Evolutionary conservation across 2,888 invertebrate species (phyloP), one percentile per base, ranked within the genome.

Genomic region (Lypha dubia): DNA sequence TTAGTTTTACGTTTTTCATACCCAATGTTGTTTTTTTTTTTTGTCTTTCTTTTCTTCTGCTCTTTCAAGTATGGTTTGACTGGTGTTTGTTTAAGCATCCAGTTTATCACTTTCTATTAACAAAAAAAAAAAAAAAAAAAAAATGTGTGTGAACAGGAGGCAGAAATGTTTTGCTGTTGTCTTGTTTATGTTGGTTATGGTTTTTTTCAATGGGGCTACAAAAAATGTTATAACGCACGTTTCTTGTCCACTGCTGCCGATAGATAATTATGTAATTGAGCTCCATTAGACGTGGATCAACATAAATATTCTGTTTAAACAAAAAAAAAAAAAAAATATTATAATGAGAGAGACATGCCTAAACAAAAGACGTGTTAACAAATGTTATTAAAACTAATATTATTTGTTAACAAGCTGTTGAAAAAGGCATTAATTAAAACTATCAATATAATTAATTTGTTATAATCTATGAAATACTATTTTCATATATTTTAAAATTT

Each of bases 191-290:
- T 24, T 73, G 73, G 15, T 60, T n/a, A n/a, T n/a, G n/a, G n/a
- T n/a, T n/a, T n/a, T n/a, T n/a, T n/a, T n/a, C n/a, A n/a, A n/a
- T n/a, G n/a, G n/a, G n/a, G n/a, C n/a, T n/a, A n/a, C n/a, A n/a
- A n/a, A 38, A 77, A 68, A 49, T 68, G 60, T 68, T 77, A 73
- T 28, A 62, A 74, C 65, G 77, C 79, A 79, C 79, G 67, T 83
- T 68, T 73, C 49, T 65, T 56, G 70, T 81, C 63, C 77, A 71
- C 63, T 63, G 77, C 76, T 51, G 77, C 73, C 51, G 63, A 58
- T 84, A 84, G 63, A 58, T 84, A 84, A 81, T 84, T 84, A 84
- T 84, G 74, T 84, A 84, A 84, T 84, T 84, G 58, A 84, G 81
- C 77, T 84, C 70, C 70, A 84, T 84, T 84, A 81, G 77, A 35